Base-by-base conservation (phyloP, 2,888 invertebrate genomes). In the Protophormia terraenovae region DNA sequence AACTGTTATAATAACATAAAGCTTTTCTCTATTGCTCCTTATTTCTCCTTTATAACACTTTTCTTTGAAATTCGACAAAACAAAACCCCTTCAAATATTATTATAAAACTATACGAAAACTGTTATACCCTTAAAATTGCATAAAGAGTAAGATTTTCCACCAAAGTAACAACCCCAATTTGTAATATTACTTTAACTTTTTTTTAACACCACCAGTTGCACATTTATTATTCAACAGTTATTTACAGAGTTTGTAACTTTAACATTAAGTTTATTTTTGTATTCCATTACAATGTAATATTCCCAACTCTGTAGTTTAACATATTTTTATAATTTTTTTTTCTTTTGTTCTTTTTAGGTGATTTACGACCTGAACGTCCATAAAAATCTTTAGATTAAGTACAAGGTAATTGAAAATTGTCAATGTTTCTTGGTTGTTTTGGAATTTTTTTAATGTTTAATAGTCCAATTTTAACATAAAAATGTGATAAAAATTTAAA, bases 171-270 rank as follows among this genome's bases (percentile, higher is more conserved):
- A 24, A 27, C 47, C 16, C 32, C 66, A 5, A 2, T 32, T 19
- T 27, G 12, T 7, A 38, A 16, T n/a, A n/a, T n/a, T n/a, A n/a
- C n/a, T n/a, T 24, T 32, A 35, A 60, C 4, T 16, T 60, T 78
- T 62, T 5, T 7, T 24, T 32, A 67, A 22, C 19, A 41, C 86
- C 88, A 88, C 88, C 86, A 88, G 88, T 87, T 88, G 88, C 88
- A 84, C 87, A 86, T 88, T 81, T 86, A 87, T 84, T 88, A 87
- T 87, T 87, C 87, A 88, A 88, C 87, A 88, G 87, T 86, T 88
- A 35, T 69, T 55, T 32, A 66, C 41, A 62, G 35, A 19, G 35
- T 55, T 64, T 7, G 5, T 35, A n/a, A n/a, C n/a, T n/a, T 24
- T 35, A 35, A 53, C 27, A 75, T 24, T 35, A 7, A 27, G 12